These are phyloP conservation scores for Lumbricus terrestris DNA, from an alignment of 2,888 invertebrate species.

Conservation along the genomic window DNA sequence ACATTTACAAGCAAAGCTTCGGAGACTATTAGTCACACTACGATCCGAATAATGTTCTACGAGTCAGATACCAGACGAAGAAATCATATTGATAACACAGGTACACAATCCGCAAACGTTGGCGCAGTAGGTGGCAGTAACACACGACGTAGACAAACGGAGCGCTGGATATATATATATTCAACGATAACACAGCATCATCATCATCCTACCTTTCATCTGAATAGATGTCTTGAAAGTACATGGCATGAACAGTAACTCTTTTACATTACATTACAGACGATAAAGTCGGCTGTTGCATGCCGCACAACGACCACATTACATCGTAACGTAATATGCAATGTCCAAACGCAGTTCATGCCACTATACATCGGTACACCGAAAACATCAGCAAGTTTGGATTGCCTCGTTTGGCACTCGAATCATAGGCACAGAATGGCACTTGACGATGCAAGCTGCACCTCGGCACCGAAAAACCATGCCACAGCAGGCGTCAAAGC, in stretches of 20 bases:
- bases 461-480: not conserved
- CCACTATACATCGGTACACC: not conserved
- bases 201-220: not conserved
- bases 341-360: not conserved
- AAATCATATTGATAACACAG: not conserved
- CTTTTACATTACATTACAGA: not conserved
- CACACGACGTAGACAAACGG: not conserved
- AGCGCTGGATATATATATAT: not conserved
- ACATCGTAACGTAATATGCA: not conserved
- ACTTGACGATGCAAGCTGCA: not conserved
- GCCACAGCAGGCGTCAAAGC: not conserved
- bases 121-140: not conserved
- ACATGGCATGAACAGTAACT: not conserved
- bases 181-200: not conserved
- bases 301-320: not conserved
- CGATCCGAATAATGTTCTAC: not conserved
- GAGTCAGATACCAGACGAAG: not conserved
- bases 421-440: not conserved
- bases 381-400: not conserved
- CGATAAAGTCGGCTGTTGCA: not conserved
- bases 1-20: not conserved
- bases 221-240: not conserved
- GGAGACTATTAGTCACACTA: not conserved
- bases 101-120: not conserved
- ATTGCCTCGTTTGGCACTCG: slow-evolving; percentile 7